These are phyloP conservation scores for Drosophila watanabei DNA, from an alignment of 1,140 invertebrate genomes.

Conservation along the genomic window DNA sequence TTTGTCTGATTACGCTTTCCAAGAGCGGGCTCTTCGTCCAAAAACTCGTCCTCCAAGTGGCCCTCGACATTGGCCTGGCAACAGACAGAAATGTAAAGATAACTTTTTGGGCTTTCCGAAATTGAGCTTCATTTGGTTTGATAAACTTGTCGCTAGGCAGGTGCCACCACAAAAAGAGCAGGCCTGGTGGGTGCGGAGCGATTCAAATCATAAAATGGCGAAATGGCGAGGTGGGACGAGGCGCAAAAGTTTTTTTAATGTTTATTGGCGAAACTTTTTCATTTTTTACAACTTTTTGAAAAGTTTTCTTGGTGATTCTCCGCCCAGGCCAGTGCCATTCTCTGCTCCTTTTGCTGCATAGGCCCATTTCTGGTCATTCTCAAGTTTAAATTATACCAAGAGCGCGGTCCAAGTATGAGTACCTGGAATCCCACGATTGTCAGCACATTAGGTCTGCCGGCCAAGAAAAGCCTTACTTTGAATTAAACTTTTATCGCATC, in stretches of 20 bases:
- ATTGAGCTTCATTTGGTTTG: slow-evolving; percentile 65
- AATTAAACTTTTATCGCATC: slow-evolving; percentile 63
- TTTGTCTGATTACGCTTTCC: slow-evolving; percentile 48
- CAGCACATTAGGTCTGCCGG: slow-evolving; percentile 73
- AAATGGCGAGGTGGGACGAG: slow-evolving; percentile 66
- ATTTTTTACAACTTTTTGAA: slow-evolving; percentile 76
- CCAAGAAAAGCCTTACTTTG: slow-evolving; percentile 26
- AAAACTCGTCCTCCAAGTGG: slow-evolving; percentile 19
- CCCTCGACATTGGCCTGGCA: slow-evolving; percentile 37
- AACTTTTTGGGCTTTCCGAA: slow-evolving; percentile 53
- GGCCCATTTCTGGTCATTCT: slow-evolving; percentile 69
- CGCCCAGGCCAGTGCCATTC: background rate
- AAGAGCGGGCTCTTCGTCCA: background rate
- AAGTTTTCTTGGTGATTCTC: slow-evolving; percentile 57
- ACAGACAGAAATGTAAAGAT: slow-evolving; percentile 44
- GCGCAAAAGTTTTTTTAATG: slow-evolving; percentile 78
- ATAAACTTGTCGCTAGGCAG: slow-evolving; percentile 72
- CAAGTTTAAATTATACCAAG: slow-evolving; percentile 75
- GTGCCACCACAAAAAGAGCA: slow-evolving; percentile 32
- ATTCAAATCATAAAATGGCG: slow-evolving; percentile 63
- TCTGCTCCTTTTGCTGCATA: slow-evolving; percentile 37
- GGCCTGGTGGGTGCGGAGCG: background rate
- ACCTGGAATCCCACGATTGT: slow-evolving; percentile 71
- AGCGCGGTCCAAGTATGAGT: slow-evolving; percentile 34
- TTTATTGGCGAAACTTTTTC: slow-evolving; percentile 83